Evolutionary conservation across 1,140 invertebrate genomes (phyloP).

Genomic region (Brachystomella parvula): DNA sequence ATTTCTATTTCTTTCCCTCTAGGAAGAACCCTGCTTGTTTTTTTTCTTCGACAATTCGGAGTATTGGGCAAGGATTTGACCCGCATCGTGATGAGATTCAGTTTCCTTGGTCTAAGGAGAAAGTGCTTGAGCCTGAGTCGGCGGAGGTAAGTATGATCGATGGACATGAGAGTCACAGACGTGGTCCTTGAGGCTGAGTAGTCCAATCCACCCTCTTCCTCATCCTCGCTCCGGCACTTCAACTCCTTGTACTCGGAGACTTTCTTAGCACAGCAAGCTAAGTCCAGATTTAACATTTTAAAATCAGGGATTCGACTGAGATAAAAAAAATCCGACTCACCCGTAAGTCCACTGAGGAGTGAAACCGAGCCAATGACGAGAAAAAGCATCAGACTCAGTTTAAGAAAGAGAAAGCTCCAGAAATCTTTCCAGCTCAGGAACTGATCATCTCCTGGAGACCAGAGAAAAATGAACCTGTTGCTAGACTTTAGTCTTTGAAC

Average conservation of each 20-base stretch:
- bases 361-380: slow-evolving; percentile 20
- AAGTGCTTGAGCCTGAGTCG: slow-evolving; percentile 30
- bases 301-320: not conserved
- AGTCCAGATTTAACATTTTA: too few relatives aligned
- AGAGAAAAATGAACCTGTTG: not conserved
- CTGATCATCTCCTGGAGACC: not conserved
- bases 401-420: slow-evolving; percentile 30
- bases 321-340: too few relatives aligned
- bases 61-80: slow-evolving; percentile 26
- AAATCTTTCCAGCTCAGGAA: slow-evolving; percentile 20
- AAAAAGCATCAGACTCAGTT: slow-evolving; percentile 27
- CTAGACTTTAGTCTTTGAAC: not conserved
- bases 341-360: slow-evolving; percentile 21
- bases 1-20: not conserved
- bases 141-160: slow-evolving; percentile 33
- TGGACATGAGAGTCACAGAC: slow-evolving; percentile 35
- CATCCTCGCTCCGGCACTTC: slow-evolving; percentile 24
- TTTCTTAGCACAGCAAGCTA: slow-evolving; percentile 31
- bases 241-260: slow-evolving; percentile 32
- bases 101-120: slow-evolving; percentile 21
- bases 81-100: slow-evolving; percentile 9
- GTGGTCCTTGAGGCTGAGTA: slow-evolving; percentile 28
- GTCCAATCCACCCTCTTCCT: not conserved
- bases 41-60: slow-evolving; percentile 4
- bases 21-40: not conserved